Conservation (phyloP, 2,113 vertebrate genomes). For the Perca flavescens region DNA sequence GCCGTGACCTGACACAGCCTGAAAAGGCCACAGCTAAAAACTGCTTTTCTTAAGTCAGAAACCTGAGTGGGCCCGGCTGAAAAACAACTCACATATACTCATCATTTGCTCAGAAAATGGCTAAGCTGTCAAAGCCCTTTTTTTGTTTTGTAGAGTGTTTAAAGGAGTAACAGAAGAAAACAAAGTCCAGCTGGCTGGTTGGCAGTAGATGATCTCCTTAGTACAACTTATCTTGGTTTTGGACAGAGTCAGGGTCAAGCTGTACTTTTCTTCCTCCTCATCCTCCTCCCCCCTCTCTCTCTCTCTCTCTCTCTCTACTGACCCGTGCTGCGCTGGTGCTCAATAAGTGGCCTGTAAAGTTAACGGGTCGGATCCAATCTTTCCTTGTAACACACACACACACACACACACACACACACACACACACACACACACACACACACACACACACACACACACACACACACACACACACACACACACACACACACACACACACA, state of each 20-base stretch:
- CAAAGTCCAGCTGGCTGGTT: conserved; percentile 61
- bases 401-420: conserved; percentile 16
- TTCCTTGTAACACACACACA: conserved; percentile 67
- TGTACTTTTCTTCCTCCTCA: conserved; percentile 20
- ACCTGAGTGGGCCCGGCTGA: neutral
- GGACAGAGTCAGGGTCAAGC: conserved; percentile 43
- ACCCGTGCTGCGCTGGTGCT: conserved; percentile 68
- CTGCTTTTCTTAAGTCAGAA: conserved; percentile 23
- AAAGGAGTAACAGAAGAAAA: conserved; percentile 49
- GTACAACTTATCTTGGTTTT: conserved; percentile 62
- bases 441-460: neutral
- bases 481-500: too few species aligned
- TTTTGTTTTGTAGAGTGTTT: conserved; percentile 33
- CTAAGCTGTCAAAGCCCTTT: conserved; percentile 23
- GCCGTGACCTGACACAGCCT: conserved; percentile 30
- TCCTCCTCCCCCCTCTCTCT: neutral
- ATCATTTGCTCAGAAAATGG: conserved; percentile 29
- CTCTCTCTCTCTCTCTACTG: conserved; percentile 37
- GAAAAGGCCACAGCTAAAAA: conserved; percentile 59
- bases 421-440: neutral
- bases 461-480: neutral
- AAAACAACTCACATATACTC: conserved; percentile 22
- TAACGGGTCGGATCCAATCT: conserved; percentile 82
- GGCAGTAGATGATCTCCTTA: conserved; percentile 46
- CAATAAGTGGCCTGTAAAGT: conserved; percentile 76